Percentiles rank a stretch among this genome's conserved stretches.
phyloP scores from a whole-genome alignment of 2,888 invertebrate species.

The Pammene aurita region DNA sequence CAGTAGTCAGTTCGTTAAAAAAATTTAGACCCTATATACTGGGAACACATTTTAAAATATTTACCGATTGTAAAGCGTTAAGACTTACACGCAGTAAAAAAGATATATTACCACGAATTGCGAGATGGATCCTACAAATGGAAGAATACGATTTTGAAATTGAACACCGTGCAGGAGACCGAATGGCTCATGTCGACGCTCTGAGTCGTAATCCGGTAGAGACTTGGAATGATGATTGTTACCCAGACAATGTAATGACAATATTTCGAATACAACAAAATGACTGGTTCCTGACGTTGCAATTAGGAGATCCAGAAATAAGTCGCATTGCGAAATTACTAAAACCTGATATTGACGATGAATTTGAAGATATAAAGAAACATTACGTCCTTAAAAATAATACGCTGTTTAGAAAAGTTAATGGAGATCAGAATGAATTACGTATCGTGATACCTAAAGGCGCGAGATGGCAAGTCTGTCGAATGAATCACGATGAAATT shows the following conservation, averaged over 20 bases:
- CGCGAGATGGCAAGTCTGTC: slow-evolving; percentile 46
- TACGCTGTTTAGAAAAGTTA: slow-evolving; percentile 19
- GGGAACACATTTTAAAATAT: too few species aligned
- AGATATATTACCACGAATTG: too few species aligned
- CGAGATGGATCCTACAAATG: too few species aligned
- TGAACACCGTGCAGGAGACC: too few species aligned
- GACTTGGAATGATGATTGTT: too few species aligned
- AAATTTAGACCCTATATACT: too few species aligned
- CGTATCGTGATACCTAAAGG: slow-evolving; percentile 52
- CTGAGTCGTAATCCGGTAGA: too few species aligned
- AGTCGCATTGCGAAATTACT: background rate
- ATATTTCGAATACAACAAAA: background rate
- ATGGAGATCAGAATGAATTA: slow-evolving; percentile 23
- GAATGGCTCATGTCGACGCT: too few species aligned
- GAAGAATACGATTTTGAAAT: too few species aligned
- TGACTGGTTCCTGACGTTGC: background rate
- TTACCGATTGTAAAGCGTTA: background rate
- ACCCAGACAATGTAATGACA: background rate
- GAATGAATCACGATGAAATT: slow-evolving; percentile 46
- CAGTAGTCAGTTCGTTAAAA: background rate
- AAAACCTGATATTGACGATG: background rate
- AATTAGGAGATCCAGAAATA: background rate
- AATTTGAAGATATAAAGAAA: background rate
- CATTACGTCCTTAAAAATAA: slow-evolving; percentile 12
- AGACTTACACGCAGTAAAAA: background rate